A percentile compares a stretch with the other conserved stretches of the same genome.
These are phyloP conservation scores for Crocuta crocuta DNA, from an alignment of 2,113 vertebrate species.

Conservation along the genomic window DNA sequence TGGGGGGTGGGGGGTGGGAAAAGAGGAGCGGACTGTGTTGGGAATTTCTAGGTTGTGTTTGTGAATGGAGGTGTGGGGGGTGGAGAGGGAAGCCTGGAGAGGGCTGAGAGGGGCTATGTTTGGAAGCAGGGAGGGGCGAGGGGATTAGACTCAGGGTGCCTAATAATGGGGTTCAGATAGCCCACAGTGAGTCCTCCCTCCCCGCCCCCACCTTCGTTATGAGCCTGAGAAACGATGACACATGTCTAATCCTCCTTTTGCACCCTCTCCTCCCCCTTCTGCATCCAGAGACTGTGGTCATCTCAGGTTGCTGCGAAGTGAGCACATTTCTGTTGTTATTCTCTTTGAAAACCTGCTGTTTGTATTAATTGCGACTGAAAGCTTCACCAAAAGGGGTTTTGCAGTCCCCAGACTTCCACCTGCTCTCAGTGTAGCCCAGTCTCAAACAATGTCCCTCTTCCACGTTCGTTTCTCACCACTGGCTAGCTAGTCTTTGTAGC, in stretches of 20 bases:
- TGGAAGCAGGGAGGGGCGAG: not conserved
- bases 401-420: not conserved
- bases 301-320: slow-evolving; percentile 78
- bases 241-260: slow-evolving; percentile 61
- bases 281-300: slow-evolving; percentile 49
- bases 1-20: not conserved
- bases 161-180: slow-evolving; percentile 44
- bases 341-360: slow-evolving; percentile 64
- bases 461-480: not conserved
- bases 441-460: not conserved
- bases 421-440: not conserved
- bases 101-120: slow-evolving; percentile 1
- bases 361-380: slow-evolving; percentile 37
- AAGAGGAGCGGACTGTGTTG: slow-evolving; percentile 29
- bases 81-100: not conserved
- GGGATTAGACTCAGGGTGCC: slow-evolving; percentile 40
- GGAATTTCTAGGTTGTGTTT: slow-evolving; percentile 54
- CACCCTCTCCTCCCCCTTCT: slow-evolving; percentile 32
- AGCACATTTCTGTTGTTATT: slow-evolving; percentile 27
- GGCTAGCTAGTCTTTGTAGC: not conserved
- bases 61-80: not conserved
- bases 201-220: slow-evolving; percentile 42
- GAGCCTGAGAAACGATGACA: slow-evolving; percentile 47
- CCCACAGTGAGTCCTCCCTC: not conserved
- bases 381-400: not conserved